These are phyloP conservation scores for Mallateleia sp. DNA, from an alignment of 2,888 invertebrate genomes.

Conservation along the genomic window DNA sequence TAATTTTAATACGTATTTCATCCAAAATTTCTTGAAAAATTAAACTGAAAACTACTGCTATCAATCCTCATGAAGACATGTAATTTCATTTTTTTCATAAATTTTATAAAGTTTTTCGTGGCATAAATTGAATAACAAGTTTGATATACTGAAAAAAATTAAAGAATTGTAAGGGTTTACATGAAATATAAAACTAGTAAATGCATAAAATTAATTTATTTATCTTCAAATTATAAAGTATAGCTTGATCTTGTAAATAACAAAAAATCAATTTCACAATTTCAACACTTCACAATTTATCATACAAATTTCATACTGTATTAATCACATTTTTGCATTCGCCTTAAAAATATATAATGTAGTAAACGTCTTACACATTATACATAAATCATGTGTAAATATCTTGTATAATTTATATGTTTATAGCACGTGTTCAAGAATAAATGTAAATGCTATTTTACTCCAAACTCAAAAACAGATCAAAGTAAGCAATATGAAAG, in stretches of 20 bases:
- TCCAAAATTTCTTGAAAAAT: too few species aligned
- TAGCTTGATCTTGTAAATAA: constrained; percentile 47
- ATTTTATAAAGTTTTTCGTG: too few species aligned
- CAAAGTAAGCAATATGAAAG: constrained; percentile 44
- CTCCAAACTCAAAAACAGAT: constrained; percentile 39
- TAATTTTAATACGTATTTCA: too few species aligned
- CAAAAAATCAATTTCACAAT: constrained; percentile 37
- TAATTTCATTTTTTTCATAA: too few species aligned
- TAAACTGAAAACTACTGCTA: too few species aligned
- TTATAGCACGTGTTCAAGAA: constrained; percentile 34
- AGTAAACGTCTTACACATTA: constrained; percentile 30
- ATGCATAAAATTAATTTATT: constrained; percentile 61
- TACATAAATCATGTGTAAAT: constrained; percentile 50
- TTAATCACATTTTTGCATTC: constrained; percentile 34
- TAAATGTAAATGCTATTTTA: constrained; percentile 45
- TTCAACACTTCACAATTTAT: constrained; percentile 46
- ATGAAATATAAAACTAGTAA: neutral
- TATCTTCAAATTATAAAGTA: constrained; percentile 48
- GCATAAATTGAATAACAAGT: too few species aligned
- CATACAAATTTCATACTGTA: constrained; percentile 44
- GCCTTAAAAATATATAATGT: constrained; percentile 53
- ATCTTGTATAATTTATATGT: constrained; percentile 26
- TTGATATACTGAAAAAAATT: neutral
- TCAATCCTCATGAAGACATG: too few species aligned
- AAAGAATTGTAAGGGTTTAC: neutral